Evolutionary conservation across 2,888 invertebrate genomes (phyloP).

Genomic region (Chirona hameri): DNA sequence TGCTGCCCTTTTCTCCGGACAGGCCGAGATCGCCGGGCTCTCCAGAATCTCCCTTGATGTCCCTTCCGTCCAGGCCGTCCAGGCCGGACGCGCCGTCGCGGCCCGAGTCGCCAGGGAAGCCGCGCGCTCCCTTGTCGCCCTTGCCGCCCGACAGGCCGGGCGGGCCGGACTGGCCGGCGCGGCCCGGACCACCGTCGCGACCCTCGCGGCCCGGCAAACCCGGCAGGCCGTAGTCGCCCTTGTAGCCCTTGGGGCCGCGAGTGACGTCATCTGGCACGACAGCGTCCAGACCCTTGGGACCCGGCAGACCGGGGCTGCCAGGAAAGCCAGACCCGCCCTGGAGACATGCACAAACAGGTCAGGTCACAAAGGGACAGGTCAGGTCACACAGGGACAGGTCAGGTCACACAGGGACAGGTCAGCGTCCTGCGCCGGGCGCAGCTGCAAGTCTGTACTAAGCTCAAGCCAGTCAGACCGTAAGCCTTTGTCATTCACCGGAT

Average conservation of each 20-base stretch:
- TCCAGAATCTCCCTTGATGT: slow-evolving; percentile 38
- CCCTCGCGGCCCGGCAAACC: slow-evolving; percentile 38
- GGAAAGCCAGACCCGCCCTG: slow-evolving; percentile 69
- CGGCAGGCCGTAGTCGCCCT: slow-evolving; percentile 39
- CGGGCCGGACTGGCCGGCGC: slow-evolving; percentile 37
- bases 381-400: too few species aligned
- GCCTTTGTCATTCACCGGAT: too few species aligned
- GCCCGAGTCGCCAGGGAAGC: slow-evolving; percentile 40
- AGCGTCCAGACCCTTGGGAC: slow-evolving; percentile 43
- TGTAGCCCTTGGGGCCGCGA: slow-evolving; percentile 38
- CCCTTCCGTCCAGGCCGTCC: slow-evolving; percentile 37
- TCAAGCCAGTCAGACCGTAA: too few species aligned
- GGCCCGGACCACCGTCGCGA: slow-evolving; percentile 30
- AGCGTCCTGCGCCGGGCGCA: too few species aligned
- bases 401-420: too few species aligned
- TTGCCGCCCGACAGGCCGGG: slow-evolving; percentile 39
- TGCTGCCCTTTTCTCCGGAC: slow-evolving; percentile 48
- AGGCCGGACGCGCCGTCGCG: slow-evolving; percentile 29
- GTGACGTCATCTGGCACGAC: slow-evolving; percentile 52
- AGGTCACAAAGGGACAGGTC: too few species aligned
- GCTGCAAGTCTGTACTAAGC: too few species aligned
- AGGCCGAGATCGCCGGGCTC: neutral
- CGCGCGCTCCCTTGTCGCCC: slow-evolving; percentile 40
- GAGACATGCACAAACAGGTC: too few species aligned
- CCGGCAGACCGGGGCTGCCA: slow-evolving; percentile 43